A percentile compares a stretch with the other conserved stretches of the same genome.
Evolutionary conservation across 2,888 invertebrate genomes (phyloP).

Genomic region (Sarcophaga variegata): DNA sequence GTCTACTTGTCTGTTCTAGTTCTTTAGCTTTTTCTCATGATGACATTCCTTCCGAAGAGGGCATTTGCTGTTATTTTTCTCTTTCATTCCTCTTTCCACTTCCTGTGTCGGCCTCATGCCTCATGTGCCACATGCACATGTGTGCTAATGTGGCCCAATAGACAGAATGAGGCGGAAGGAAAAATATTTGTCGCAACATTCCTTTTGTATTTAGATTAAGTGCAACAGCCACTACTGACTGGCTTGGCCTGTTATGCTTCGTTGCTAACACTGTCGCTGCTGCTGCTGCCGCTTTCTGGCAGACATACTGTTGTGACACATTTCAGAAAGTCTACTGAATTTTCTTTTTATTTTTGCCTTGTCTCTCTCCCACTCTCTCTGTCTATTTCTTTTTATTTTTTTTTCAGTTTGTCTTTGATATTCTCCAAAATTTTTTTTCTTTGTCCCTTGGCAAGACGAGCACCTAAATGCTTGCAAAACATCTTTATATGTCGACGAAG

Average conservation of each 20-base stretch:
- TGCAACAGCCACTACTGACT: constrained; percentile 59
- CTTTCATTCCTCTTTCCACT: background rate
- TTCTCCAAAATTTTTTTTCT: constrained; percentile 25
- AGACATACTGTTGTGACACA: constrained; percentile 67
- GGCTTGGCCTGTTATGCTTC: background rate
- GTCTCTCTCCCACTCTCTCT: background rate
- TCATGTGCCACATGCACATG: background rate
- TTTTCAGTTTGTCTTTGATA: constrained; percentile 39
- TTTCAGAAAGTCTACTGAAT: constrained; percentile 62
- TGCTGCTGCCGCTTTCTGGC: background rate
- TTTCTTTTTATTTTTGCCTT: background rate
- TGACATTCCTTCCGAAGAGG: background rate
- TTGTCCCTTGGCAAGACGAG: background rate
- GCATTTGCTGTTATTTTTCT: constrained; percentile 35
- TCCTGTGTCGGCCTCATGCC: background rate
- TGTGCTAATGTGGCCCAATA: background rate
- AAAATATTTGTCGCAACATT: constrained; percentile 78
- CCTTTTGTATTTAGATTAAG: constrained; percentile 74
- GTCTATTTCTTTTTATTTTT: background rate
- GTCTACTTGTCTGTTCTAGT: background rate
- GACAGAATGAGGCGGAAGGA: constrained; percentile 66
- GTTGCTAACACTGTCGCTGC: background rate
- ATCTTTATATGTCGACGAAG: too few relatives aligned
- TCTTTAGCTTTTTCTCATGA: background rate
- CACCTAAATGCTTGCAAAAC: too few relatives aligned